These are phyloP conservation scores for Sylvilagus bachmani DNA, from an alignment of 2,113 vertebrate genomes.

Conservation along the genomic window DNA sequence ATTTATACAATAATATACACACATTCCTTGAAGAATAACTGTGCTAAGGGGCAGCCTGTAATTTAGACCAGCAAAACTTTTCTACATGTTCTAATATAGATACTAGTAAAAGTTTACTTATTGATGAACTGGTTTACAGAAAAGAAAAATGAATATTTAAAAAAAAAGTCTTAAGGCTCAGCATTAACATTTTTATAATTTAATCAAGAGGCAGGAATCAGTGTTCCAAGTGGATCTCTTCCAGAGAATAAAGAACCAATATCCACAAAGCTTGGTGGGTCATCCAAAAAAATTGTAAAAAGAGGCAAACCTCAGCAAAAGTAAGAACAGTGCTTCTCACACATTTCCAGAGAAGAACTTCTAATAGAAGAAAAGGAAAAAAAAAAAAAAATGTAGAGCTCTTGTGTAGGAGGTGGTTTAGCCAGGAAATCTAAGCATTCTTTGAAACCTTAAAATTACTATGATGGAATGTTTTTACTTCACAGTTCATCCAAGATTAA, in stretches of 20 bases:
- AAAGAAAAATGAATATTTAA: conserved; percentile 5
- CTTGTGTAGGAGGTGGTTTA: neutral
- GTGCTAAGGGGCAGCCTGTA: neutral
- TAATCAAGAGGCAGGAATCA: neutral
- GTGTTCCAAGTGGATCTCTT: neutral
- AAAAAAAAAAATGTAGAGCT: neutral
- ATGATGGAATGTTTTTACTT: neutral
- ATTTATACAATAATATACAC: conserved; percentile 1
- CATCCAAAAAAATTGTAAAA: conserved; percentile 10
- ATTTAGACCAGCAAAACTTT: conserved; percentile 15
- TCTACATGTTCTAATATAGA: conserved; percentile 9
- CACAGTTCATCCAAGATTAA: neutral
- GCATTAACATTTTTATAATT: conserved; percentile 4
- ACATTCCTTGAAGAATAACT: conserved; percentile 44
- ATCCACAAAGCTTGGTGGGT: neutral
- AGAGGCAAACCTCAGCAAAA: neutral
- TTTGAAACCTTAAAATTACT: conserved; percentile 32
- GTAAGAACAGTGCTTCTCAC: neutral
- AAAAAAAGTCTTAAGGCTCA: neutral
- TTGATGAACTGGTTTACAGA: neutral
- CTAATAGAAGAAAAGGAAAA: neutral
- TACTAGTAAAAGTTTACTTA: conserved; percentile 42
- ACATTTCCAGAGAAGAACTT: conserved; percentile 7
- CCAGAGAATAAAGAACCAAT: neutral
- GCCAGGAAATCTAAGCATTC: neutral